A percentile compares a stretch with the other conserved stretches of the same genome.
These are phyloP conservation scores for Ptyas mucosa DNA, from an alignment of 2,113 vertebrate species.

Conservation along the genomic window DNA sequence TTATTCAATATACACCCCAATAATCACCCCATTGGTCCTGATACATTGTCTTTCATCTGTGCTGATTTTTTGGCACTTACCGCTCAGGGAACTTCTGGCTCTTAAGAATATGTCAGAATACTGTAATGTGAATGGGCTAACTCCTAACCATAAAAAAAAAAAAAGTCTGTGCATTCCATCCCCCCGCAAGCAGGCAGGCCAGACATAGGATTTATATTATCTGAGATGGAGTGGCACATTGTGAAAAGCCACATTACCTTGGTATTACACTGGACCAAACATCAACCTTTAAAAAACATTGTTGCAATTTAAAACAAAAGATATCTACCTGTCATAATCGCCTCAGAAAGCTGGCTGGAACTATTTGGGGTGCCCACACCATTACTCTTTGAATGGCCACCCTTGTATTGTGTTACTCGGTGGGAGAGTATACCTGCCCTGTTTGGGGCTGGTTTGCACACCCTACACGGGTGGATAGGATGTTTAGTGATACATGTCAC, in stretches of 20 bases:
- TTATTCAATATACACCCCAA: background rate
- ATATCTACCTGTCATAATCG: background rate
- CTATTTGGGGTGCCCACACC: background rate
- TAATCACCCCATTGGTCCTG: background rate
- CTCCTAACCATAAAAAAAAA: background rate
- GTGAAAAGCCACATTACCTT: background rate
- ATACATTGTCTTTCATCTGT: background rate
- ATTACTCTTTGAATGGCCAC: background rate
- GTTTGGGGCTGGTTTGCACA: background rate
- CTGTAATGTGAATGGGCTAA: background rate
- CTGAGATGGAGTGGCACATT: background rate
- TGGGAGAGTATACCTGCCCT: background rate
- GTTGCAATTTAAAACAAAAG: background rate
- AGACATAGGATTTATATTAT: background rate
- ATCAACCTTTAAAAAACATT: background rate
- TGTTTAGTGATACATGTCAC: background rate
- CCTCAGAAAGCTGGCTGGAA: background rate
- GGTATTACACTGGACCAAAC: background rate
- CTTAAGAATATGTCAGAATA: background rate
- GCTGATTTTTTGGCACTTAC: background rate
- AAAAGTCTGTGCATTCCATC: background rate
- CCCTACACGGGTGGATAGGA: background rate
- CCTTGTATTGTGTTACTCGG: background rate
- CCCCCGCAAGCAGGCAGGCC: background rate
- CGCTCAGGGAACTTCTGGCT: background rate